Base-by-base conservation (phyloP, 2,888 invertebrate genomes). In the Branchellion lobata region DNA sequence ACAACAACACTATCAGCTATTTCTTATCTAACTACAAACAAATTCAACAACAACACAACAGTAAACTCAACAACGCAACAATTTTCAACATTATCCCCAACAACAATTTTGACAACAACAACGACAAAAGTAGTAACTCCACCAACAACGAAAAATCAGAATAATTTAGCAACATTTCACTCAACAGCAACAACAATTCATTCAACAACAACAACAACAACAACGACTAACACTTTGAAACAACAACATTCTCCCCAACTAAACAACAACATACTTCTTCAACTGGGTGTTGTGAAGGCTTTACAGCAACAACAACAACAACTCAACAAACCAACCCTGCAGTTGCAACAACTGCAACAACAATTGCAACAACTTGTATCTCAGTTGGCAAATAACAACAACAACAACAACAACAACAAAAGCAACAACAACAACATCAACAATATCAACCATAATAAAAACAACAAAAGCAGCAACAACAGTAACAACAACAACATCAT, bases 311-410 rank as follows among this genome's bases (percentile, higher is more conserved):
- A 73, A 31, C 77, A 76, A 61, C 75, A 75, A 47, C 76, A 77
- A 34, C 47, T 34, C 24, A 31, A 51, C 57, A n/a, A 33, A 77
- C 31, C 31, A 65, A 34, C 77, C 31, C 34, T 77, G n/a, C 77
- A 77, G 36, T 33, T 79, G 31, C 79, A 75, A 36, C 75, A 75
- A 29, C 68, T 79, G n/a, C 79, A 79, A 61, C 79, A 79, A 8
- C 79, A 79, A 29, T 57, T 79, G 14, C 79, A 79, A 33, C 72
- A 77, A 24, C 34, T 77, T 5, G 77, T 61, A 18, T 77, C 77
- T 5, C 27, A 51, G n/a, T 33, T 77, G 14, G 33, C 69, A 14
- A 69, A 69, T 29, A 69, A 18, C 33, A 29, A 11, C 14, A 11
- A 31, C 69, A 69, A 33, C 69, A 53, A 65, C n/a, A 31, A 47